Percentiles rank a stretch among this genome's conserved stretches.
These are phyloP conservation scores for Anolis sagrei DNA, from an alignment of 2,113 vertebrate genomes.

Conservation along the genomic window DNA sequence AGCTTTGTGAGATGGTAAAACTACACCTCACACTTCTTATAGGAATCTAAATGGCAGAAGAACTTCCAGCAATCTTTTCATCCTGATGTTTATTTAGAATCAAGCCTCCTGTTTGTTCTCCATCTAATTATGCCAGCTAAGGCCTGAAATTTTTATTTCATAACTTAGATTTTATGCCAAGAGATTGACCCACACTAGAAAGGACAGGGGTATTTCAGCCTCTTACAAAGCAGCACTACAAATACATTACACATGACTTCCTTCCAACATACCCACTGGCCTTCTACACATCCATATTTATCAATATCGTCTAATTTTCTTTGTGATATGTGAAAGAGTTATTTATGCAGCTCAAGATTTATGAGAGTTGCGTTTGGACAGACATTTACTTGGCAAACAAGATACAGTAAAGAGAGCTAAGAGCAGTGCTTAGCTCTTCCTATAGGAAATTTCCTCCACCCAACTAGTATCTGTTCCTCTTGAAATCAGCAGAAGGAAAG, in stretches of 20 bases:
- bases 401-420: background rate
- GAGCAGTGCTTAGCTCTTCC: too few species aligned
- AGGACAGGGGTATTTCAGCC: background rate
- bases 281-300: conserved; percentile 4
- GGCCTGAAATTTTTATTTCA: background rate
- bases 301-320: background rate
- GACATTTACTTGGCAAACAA: background rate
- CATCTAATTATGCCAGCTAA: background rate
- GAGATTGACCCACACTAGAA: background rate
- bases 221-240: background rate
- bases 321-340: background rate
- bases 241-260: background rate
- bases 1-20: background rate
- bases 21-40: background rate
- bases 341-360: background rate
- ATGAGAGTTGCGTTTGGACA: background rate
- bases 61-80: background rate
- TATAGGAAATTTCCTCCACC: too few species aligned
- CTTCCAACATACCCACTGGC: background rate
- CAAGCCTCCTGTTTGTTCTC: background rate
- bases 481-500: background rate
- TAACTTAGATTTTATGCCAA: background rate
- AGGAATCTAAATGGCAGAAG: too few species aligned
- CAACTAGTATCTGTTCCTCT: too few species aligned
- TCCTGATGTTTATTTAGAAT: background rate